Percentiles rank a stretch among this genome's conserved stretches.
These are phyloP conservation scores for Aspidiotus rigidus DNA, from an alignment of 2,888 invertebrate species.

Conservation along the genomic window DNA sequence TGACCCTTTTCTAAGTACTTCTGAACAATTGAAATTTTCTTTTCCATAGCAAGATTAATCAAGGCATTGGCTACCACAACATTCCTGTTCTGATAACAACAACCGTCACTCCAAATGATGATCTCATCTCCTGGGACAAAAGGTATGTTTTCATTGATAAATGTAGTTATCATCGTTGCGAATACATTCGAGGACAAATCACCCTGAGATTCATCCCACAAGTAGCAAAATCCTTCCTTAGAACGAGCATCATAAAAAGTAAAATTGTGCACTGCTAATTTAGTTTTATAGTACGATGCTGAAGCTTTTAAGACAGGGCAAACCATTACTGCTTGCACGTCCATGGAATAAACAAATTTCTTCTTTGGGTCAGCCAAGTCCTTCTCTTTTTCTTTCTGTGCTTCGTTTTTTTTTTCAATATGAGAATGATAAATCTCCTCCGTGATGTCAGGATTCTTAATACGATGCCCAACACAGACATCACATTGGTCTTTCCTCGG, in stretches of 20 bases:
- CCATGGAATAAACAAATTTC: background rate
- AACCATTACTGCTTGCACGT: background rate
- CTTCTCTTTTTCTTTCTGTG: background rate
- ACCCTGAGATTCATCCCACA: background rate
- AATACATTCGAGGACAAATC: background rate
- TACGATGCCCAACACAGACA: background rate
- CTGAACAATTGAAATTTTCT: too few relatives aligned
- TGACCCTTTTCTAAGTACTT: too few relatives aligned
- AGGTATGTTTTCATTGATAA: too few relatives aligned
- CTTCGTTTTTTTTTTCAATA: background rate
- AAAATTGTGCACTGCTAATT: conserved; percentile 4
- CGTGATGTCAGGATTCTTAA: background rate
- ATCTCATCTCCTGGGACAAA: too few relatives aligned
- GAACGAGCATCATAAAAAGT: background rate
- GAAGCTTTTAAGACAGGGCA: conserved; percentile 1
- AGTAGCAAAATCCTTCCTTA: background rate
- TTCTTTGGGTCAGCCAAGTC: background rate
- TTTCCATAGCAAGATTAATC: too few relatives aligned
- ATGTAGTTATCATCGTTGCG: background rate
- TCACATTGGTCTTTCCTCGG: background rate
- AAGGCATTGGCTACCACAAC: too few relatives aligned
- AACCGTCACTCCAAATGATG: too few relatives aligned
- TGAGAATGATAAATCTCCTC: background rate
- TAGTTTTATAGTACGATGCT: conserved; percentile 2
- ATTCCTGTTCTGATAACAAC: too few relatives aligned